Conservation (phyloP, 2,113 vertebrate species). For the Halcyon malimbica region DNA sequence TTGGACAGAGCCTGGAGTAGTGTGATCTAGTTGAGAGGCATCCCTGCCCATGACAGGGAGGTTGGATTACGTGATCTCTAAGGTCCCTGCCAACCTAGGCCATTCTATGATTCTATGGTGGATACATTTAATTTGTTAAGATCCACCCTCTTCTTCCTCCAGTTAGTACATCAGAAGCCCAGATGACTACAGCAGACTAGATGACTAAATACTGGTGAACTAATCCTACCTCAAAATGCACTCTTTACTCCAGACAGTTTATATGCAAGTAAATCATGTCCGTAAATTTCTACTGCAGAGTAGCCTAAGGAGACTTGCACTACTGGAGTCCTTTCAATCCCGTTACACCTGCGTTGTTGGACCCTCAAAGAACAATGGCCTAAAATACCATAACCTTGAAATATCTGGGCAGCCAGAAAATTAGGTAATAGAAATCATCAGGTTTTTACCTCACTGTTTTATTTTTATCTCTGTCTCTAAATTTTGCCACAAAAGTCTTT, state of each 20-base stretch:
- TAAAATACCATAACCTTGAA: background rate
- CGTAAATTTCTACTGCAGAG: background rate
- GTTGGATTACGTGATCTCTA: too few species aligned
- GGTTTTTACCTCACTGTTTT: background rate
- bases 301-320: background rate
- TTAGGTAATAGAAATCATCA: background rate
- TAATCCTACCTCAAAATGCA: background rate
- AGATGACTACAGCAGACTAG: background rate
- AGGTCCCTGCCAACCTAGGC: too few species aligned
- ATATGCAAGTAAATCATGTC: background rate
- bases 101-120: background rate
- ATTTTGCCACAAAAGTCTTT: background rate
- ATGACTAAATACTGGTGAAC: background rate
- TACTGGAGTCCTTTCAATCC: background rate
- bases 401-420: background rate
- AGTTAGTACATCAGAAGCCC: background rate
- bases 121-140: background rate
- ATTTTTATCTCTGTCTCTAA: background rate
- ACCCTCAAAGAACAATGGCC: accelerated
- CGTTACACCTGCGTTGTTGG: background rate
- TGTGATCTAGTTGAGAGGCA: too few species aligned
- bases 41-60: too few species aligned
- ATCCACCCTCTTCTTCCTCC: background rate
- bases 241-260: background rate
- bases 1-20: too few species aligned